phyloP scores from a whole-genome alignment of 2,888 invertebrate species.

The Macrophya annulata region DNA sequence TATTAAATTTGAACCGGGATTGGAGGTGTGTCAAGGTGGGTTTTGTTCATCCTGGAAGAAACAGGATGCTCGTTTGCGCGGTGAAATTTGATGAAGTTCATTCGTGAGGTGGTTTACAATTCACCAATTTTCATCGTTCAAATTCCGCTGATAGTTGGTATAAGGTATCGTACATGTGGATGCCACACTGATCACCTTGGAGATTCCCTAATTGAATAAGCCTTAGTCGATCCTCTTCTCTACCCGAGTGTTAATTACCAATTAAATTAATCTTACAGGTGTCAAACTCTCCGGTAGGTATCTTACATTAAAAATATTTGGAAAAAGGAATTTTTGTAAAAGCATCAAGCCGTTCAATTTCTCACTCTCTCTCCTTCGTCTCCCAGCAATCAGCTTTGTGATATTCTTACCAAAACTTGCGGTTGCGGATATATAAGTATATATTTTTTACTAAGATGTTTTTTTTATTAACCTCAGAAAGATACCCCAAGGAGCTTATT shows the following conservation, averaged over 20 bases:
- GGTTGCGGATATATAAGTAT: not conserved
- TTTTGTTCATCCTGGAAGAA: slow-evolving; percentile 34
- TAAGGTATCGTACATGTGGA: not conserved
- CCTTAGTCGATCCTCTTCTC: not conserved
- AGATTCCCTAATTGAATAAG: not conserved
- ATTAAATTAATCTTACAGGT: slow-evolving; percentile 7
- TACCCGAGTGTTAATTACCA: slow-evolving; percentile 22
- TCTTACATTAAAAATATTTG: not conserved
- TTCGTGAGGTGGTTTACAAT: not conserved
- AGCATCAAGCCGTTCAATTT: not conserved
- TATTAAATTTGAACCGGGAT: slow-evolving; percentile 40
- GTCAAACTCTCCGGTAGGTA: not conserved
- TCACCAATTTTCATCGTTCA: not conserved
- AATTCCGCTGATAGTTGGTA: not conserved
- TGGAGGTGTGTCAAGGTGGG: slow-evolving; percentile 36
- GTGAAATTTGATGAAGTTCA: slow-evolving; percentile 41
- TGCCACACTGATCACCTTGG: not conserved
- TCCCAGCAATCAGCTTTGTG: not conserved
- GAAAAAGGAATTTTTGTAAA: not conserved
- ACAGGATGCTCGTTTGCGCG: slow-evolving; percentile 21
- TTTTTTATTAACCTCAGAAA: not conserved
- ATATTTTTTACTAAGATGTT: not conserved
- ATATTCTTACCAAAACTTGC: not conserved
- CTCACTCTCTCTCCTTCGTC: not conserved
- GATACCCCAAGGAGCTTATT: not conserved